Percentiles rank a stretch among this genome's conserved stretches.
phyloP scores from a whole-genome alignment of 2,888 invertebrate genomes.

The Gisinianus flammeolus region DNA sequence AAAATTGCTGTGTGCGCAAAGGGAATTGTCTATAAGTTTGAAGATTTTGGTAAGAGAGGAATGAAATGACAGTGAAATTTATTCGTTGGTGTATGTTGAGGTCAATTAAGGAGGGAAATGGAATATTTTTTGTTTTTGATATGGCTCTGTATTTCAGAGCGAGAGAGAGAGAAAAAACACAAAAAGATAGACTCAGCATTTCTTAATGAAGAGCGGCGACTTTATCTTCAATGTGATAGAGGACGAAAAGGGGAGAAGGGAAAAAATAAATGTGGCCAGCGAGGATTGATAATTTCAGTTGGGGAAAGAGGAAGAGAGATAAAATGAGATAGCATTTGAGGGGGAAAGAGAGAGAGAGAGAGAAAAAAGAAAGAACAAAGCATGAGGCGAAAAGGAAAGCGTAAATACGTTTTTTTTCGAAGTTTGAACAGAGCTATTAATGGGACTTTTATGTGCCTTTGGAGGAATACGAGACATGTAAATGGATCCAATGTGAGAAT shows the following conservation, averaged over 20 bases:
- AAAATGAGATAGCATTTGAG: background rate
- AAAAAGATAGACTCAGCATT: conserved; percentile 5
- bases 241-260: background rate
- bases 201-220: background rate
- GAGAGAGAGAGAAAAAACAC: background rate
- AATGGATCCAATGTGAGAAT: conserved; percentile 36
- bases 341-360: background rate
- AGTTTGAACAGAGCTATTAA: conserved; percentile 32
- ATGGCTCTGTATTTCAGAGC: background rate
- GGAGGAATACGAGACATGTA: conserved; percentile 24
- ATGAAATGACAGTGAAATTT: too few species aligned
- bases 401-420: conserved; percentile 7
- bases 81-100: too few species aligned
- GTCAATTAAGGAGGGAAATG: background rate
- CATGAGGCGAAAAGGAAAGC: conserved; percentile 5
- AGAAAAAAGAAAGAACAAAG: background rate
- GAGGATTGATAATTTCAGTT: conserved; percentile 30
- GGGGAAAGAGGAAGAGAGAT: conserved; percentile 7
- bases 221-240: background rate
- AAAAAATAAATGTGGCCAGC: conserved; percentile 22
- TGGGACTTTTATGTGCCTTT: conserved; percentile 36
- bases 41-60: too few species aligned
- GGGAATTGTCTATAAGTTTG: background rate
- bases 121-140: background rate
- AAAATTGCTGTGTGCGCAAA: background rate